phyloP scores from a whole-genome alignment of 1,140 invertebrate species.

The Ooceraea biroi region DNA sequence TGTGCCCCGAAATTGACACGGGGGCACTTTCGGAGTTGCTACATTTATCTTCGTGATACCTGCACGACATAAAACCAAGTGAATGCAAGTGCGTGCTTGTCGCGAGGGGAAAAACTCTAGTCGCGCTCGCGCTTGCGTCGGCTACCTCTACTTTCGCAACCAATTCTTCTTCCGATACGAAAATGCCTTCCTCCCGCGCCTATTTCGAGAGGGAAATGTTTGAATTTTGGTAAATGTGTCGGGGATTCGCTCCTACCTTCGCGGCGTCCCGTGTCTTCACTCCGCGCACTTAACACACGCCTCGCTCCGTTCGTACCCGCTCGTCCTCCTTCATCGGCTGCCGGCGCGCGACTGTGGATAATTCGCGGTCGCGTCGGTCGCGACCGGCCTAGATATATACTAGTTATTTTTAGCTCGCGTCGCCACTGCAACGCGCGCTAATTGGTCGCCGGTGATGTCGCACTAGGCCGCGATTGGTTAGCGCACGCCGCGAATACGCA shows the following conservation, averaged over 20 bases:
- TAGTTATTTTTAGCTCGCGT: constrained; percentile 81
- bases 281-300: constrained; percentile 54
- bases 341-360: constrained; percentile 83
- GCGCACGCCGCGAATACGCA: constrained; percentile 61
- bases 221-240: background rate
- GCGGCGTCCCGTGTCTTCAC: constrained; percentile 14
- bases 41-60: too few relatives aligned
- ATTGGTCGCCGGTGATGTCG: constrained; percentile 76
- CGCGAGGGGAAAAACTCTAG: too few relatives aligned
- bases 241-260: constrained; percentile 46
- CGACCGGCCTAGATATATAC: constrained; percentile 84
- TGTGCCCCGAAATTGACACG: constrained; percentile 38
- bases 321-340: constrained; percentile 75
- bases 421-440: constrained; percentile 69
- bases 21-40: background rate
- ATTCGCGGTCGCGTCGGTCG: constrained; percentile 78
- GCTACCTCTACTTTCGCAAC: too few relatives aligned
- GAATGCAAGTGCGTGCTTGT: too few relatives aligned
- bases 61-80: too few relatives aligned
- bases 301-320: constrained; percentile 27
- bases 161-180: too few relatives aligned
- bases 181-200: background rate
- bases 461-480: constrained; percentile 65
- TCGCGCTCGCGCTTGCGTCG: too few relatives aligned
- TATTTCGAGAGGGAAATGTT: background rate